Conservation (phyloP, 2,888 invertebrate species). For the Synanthedon vespiformis region DNA sequence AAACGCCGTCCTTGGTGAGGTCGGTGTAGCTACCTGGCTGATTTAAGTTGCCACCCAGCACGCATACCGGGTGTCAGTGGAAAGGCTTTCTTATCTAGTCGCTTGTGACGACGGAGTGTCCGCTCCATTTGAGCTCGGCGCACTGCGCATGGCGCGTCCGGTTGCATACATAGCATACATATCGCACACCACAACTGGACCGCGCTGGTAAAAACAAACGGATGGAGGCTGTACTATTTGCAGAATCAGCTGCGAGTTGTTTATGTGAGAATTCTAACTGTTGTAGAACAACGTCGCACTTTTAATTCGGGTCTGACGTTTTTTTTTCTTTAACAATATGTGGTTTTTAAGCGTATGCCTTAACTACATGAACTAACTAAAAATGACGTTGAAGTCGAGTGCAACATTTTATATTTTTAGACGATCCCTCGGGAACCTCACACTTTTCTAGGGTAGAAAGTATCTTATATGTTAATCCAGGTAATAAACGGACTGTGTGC, state of each 20-base stretch:
- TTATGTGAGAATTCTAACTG: background rate
- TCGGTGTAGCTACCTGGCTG: slow-evolving; percentile 28
- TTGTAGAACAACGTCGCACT: too few relatives aligned
- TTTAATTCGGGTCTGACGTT: too few relatives aligned
- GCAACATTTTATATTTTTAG: too few relatives aligned
- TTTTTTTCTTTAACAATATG: too few relatives aligned
- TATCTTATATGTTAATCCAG: too few relatives aligned
- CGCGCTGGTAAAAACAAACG: slow-evolving; percentile 57
- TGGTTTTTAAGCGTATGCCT: too few relatives aligned
- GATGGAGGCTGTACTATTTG: slow-evolving; percentile 18
- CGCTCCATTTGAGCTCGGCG: slow-evolving; percentile 58
- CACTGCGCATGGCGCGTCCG: slow-evolving; percentile 47
- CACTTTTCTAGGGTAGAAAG: too few relatives aligned
- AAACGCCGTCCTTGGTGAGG: slow-evolving; percentile 62
- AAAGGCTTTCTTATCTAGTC: slow-evolving; percentile 29
- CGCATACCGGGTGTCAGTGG: slow-evolving; percentile 5
- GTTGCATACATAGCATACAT: slow-evolving; percentile 64
- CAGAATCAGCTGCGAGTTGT: slow-evolving; percentile 8
- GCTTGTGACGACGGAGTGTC: slow-evolving; percentile 32
- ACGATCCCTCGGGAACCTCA: too few relatives aligned
- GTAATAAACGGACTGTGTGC: too few relatives aligned
- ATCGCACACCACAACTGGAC: slow-evolving; percentile 61
- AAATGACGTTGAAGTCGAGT: too few relatives aligned
- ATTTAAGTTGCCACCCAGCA: slow-evolving; percentile 13
- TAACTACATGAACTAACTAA: too few relatives aligned